Conservation (phyloP, 2,797 vertebrate species). For the Galaxias olidus region DNA sequence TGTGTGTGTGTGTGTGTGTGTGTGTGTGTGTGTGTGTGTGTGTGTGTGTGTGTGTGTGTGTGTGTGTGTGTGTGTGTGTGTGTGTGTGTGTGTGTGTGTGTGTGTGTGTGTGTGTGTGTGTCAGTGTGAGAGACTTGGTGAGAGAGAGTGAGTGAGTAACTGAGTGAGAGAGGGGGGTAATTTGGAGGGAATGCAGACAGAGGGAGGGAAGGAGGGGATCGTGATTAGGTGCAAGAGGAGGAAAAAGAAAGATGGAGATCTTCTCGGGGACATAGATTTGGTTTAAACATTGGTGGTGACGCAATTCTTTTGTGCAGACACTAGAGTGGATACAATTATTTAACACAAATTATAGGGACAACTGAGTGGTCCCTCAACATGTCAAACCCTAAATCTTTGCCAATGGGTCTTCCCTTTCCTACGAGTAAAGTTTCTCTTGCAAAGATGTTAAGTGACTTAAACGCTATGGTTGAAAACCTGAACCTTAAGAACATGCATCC, state of each 20-base stretch:
- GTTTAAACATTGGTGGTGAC: too few species aligned
- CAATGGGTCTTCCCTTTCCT: too few species aligned
- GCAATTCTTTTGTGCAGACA: too few species aligned
- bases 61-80: slow-evolving; percentile 6
- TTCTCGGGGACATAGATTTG: too few species aligned
- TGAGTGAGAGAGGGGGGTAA: not conserved
- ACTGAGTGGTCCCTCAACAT: too few species aligned
- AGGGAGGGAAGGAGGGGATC: not conserved
- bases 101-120: not conserved
- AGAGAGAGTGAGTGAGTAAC: not conserved
- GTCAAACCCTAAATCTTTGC: too few species aligned
- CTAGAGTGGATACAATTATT: too few species aligned
- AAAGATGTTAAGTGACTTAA: slow-evolving; percentile 25
- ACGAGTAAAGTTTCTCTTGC: slow-evolving; percentile 5
- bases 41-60: slow-evolving; percentile 7
- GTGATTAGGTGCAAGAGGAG: too few species aligned
- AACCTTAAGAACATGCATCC: slow-evolving; percentile 3
- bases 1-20: not conserved
- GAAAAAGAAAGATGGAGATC: too few species aligned
- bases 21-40: not conserved
- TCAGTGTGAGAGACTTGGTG: not conserved
- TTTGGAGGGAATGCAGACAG: too few species aligned
- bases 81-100: not conserved
- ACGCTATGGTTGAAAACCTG: slow-evolving; percentile 3
- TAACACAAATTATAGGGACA: too few species aligned